These are phyloP conservation scores for Amblyjoppa fuscipennis DNA, from an alignment of 2,888 invertebrate species.

Conservation along the genomic window DNA sequence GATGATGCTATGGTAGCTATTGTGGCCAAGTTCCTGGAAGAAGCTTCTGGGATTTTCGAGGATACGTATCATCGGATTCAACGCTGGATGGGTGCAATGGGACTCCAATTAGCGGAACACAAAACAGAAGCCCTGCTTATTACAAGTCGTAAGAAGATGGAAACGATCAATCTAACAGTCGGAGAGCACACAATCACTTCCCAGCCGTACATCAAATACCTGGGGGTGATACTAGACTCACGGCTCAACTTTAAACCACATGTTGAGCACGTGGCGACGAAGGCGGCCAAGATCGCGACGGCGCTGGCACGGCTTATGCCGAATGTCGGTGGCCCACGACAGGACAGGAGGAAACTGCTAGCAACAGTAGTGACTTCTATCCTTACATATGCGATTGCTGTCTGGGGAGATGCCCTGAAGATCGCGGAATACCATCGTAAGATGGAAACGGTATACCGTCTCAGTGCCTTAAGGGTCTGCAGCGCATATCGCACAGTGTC, in stretches of 20 bases:
- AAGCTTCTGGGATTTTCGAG: neutral
- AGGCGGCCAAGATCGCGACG: neutral
- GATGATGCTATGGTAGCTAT: slow-evolving; percentile 43
- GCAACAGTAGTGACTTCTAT: slow-evolving; percentile 56
- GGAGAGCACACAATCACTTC: slow-evolving; percentile 36
- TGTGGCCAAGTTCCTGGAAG: neutral
- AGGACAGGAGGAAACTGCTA: slow-evolving; percentile 44
- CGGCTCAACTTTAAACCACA: slow-evolving; percentile 58
- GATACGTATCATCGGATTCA: neutral
- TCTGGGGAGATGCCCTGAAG: slow-evolving; percentile 49
- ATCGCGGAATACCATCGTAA: neutral
- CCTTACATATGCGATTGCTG: slow-evolving; percentile 33
- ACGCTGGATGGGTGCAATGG: neutral
- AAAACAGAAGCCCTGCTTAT: slow-evolving; percentile 64
- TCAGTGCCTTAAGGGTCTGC: slow-evolving; percentile 49
- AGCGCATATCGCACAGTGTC: slow-evolving; percentile 62
- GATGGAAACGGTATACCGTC: slow-evolving; percentile 7
- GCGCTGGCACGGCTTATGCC: slow-evolving; percentile 3
- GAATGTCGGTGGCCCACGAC: slow-evolving; percentile 33
- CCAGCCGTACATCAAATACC: slow-evolving; percentile 48
- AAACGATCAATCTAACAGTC: slow-evolving; percentile 42
- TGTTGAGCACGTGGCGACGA: neutral
- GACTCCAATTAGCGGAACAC: slow-evolving; percentile 54
- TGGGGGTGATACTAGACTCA: slow-evolving; percentile 58
- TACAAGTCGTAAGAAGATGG: slow-evolving; percentile 36